phyloP scores from a whole-genome alignment of 1,140 invertebrate genomes.

The Zaprionus nigranus region DNA sequence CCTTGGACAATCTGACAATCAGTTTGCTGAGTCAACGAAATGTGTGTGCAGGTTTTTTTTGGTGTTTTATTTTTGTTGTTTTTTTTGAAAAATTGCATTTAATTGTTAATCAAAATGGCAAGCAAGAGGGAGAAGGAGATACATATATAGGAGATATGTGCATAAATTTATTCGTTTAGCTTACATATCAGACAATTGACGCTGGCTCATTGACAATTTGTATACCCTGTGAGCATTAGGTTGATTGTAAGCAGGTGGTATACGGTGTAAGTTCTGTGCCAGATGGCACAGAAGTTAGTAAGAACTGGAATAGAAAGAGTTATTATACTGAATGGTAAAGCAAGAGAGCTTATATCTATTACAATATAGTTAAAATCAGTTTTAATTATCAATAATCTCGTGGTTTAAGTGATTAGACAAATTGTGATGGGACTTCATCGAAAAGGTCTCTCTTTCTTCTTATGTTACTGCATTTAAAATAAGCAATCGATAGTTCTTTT shows the following conservation, averaged over 20 bases:
- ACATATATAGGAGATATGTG: conserved; percentile 31
- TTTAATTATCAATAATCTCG: no score
- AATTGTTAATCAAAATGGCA: conserved; percentile 80
- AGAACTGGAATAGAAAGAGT: neutral
- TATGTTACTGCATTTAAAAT: no score
- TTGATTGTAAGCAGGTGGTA: neutral
- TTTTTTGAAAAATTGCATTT: conserved; percentile 71
- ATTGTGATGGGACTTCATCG: neutral
- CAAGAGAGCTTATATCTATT: no score
- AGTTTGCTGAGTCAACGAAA: conserved; percentile 71
- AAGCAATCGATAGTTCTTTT: no score
- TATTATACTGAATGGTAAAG: no score
- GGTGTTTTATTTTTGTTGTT: conserved; percentile 36
- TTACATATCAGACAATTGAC: conserved; percentile 66
- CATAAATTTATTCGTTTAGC: conserved; percentile 29
- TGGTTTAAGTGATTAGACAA: neutral
- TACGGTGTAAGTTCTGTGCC: no score
- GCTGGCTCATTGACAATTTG: conserved; percentile 73
- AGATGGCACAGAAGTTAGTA: neutral
- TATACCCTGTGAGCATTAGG: conserved; percentile 25
- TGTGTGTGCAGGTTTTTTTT: conserved; percentile 35
- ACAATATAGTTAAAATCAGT: no score
- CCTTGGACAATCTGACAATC: conserved; percentile 52
- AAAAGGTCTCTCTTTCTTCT: no score
- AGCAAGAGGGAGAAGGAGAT: conserved; percentile 37